Evolutionary conservation across 2,797 vertebrate genomes (phyloP).

Genomic region (Dermochelys coriacea): DNA sequence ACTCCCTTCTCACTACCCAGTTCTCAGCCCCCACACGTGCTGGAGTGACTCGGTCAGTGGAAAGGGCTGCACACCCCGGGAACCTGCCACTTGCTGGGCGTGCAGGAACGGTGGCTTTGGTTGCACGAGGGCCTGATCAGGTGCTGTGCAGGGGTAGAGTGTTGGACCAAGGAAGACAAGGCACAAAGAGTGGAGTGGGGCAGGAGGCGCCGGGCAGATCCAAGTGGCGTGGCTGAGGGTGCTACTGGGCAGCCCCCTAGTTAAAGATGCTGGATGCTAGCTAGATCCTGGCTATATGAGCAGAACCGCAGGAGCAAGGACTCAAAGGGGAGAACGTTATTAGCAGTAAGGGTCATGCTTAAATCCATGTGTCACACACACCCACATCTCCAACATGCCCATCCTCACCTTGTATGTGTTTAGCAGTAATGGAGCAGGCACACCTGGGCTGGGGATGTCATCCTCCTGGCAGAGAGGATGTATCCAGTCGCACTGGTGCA

Average conservation of each 20-base stretch:
- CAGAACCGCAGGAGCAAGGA: neutral
- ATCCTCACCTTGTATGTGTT: neutral
- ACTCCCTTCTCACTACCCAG: neutral
- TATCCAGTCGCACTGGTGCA: neutral
- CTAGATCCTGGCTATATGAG: neutral
- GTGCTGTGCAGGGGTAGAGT: neutral
- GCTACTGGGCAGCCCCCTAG: neutral
- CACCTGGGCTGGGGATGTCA: neutral
- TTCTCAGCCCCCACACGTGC: fast-evolving
- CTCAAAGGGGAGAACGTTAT: neutral
- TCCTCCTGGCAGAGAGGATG: neutral
- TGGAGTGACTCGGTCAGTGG: fast-evolving
- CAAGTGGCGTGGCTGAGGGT: neutral
- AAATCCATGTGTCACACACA: neutral
- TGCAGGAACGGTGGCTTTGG: neutral
- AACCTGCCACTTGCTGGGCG: neutral
- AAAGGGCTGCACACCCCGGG: fast-evolving
- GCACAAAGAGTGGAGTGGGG: neutral
- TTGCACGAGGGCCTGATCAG: neutral
- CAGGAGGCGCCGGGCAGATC: neutral
- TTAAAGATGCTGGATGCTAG: neutral
- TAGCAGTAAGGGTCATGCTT: neutral
- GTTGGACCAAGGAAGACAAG: neutral
- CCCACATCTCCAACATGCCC: neutral
- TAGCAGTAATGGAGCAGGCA: neutral